Evolutionary conservation across 2,888 invertebrate genomes (phyloP).

Genomic region (Philonicus albiceps): DNA sequence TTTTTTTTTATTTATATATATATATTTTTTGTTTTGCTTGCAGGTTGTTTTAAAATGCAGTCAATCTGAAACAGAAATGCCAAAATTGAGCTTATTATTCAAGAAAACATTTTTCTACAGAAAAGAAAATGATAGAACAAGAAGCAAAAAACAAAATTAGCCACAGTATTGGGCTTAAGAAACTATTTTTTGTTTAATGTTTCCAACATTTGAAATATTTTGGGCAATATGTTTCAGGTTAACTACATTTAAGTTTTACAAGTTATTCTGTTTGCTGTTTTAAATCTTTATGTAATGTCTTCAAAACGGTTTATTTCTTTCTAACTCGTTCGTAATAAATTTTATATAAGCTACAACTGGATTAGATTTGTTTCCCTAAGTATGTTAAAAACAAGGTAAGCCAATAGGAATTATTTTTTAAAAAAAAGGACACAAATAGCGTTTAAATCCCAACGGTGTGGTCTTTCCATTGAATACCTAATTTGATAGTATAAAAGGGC

Average conservation of each 20-base stretch:
- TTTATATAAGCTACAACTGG: too few species aligned
- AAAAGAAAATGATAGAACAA: background rate
- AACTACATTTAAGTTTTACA: slow-evolving; percentile 41
- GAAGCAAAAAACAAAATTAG: background rate
- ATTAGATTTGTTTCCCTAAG: background rate
- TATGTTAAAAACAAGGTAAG: background rate
- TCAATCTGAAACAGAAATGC: slow-evolving; percentile 52
- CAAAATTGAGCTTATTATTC: slow-evolving; percentile 43
- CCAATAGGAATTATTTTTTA: too few species aligned
- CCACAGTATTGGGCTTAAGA: background rate
- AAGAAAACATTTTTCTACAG: background rate
- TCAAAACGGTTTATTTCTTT: background rate
- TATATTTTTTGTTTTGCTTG: background rate
- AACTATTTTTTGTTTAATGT: background rate
- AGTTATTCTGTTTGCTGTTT: background rate
- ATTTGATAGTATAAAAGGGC: too few species aligned
- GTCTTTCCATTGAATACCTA: too few species aligned
- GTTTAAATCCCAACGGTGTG: too few species aligned
- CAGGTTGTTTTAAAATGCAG: slow-evolving; percentile 44
- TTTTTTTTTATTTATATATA: background rate
- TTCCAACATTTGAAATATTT: background rate
- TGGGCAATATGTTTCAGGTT: slow-evolving; percentile 47
- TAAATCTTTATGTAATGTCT: background rate
- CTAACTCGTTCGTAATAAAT: background rate
- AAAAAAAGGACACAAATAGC: too few species aligned